Base-by-base conservation (phyloP, 2,888 invertebrate species). In the Crossocerus cetratus region DNA sequence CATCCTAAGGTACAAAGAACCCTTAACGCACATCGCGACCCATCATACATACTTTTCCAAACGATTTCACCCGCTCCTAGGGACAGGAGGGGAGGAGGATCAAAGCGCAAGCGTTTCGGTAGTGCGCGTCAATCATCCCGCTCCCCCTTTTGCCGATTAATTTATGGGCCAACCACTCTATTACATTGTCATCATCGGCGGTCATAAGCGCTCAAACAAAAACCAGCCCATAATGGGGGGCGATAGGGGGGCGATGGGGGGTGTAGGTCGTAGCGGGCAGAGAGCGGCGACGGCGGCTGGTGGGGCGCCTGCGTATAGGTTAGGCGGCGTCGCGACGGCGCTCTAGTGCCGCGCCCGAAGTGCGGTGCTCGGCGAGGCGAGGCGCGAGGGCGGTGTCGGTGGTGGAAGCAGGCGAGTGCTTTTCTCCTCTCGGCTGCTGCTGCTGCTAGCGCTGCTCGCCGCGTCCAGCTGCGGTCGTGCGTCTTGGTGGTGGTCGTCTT, bases 381-480 rank as follows among this genome's bases (percentile, higher is more conserved):
- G 75, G 77, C 79, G 77, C 74, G 79, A 81, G 79, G 79, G 81
- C 81, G 81, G 81, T 81, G 81, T 81, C 81, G 77, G 81, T 79
- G 79, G 75, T 76, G 67, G 74, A 74, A 71, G 76, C 65, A 79
- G 70, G 58, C 70, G 65, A 78, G 71, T 63, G 69, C 77, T 75
- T 75, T 74, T 67, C 63, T 69, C 74, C 69, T 63, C 62, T 67
- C 32, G 57, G 42, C 64, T 67, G 61, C 63, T 55, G 65, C 21
- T 57, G 58, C 49, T 69, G 63, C 63, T 44, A 65, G 49, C 66
- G 56, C 61, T 32, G 58, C 58, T 54, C 67, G 60, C 68, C 59
- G 68, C 59, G 59, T 23, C 65, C 56, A 53, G 53, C 32, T 32
- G 65, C 57, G 44, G 13, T 43, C 57, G 14, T 58, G 44, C 45